Evolutionary conservation across 2,113 vertebrate species (phyloP).

Genomic region (Atrichornis clamosus): DNA sequence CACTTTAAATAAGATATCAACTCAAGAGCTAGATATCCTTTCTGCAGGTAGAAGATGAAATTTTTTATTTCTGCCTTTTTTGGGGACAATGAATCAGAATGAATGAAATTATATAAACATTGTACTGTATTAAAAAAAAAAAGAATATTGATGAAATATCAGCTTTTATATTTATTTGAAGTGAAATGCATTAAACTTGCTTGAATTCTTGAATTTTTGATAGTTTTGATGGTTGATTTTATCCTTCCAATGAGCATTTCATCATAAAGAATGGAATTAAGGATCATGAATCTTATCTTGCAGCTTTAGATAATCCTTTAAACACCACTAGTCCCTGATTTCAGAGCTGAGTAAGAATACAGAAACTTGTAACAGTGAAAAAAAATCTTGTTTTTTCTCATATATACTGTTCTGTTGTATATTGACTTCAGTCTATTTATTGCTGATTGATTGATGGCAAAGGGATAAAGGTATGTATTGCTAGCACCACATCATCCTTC

Average conservation of each 20-base stretch:
- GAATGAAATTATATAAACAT: background rate
- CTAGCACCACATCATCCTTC: background rate
- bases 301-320: background rate
- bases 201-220: background rate
- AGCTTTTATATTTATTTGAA: background rate
- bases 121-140: background rate
- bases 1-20: background rate
- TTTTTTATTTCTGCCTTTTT: background rate
- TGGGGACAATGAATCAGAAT: background rate
- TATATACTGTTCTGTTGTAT: background rate
- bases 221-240: background rate
- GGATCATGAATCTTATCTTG: background rate
- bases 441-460: background rate
- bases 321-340: background rate
- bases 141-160: background rate
- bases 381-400: background rate
- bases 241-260: background rate
- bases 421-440: background rate
- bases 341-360: background rate
- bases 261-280: background rate
- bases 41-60: background rate
- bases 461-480: background rate
- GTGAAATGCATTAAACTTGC: background rate
- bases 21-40: background rate
- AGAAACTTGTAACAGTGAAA: background rate